Base-by-base conservation (phyloP, 1,140 invertebrate genomes). In the Choristoneura fumiferana region DNA sequence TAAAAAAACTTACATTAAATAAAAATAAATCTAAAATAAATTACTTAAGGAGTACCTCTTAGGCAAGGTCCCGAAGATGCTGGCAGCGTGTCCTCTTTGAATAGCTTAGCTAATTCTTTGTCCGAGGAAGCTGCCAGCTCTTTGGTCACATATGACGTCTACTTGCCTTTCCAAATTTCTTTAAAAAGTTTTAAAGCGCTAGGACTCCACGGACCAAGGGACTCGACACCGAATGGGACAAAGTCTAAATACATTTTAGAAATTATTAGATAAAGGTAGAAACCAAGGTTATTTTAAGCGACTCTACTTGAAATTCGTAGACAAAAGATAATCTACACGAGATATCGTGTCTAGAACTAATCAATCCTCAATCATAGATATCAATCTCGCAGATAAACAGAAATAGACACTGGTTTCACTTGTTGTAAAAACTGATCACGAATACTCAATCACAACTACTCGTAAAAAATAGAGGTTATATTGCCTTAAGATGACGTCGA, bases 331-430 rank as follows among this genome's bases (percentile, higher is more conserved):
- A 49, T 17, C 18, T 18, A 49, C 43, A 17, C 22, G 43, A 22
- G 43, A 49, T 49, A 49, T 49, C 43, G 43, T 49, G 43, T 22
- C 43, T 49, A 49, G 43, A 17, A 49, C 43, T 49, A 49, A 49
- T 49, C 43, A 49, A 49, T 29, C 22, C 22, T 49, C 43, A n/a
- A 49, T 49, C 43, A 22, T 22, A 49, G 43, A 49, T 49, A 29
- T 9, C 4, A 18, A 49, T 29, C 43, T 12, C 17, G 29, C 17
- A 49, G 18, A 49, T 22, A 12, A 49, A 49, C 43, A 12, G 43
- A 49, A 49, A 49, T 49, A 49, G 43, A 49, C 18, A 40, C 39
- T n/a, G 39, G 10, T 9, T 49, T 4, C 15, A 4, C 10, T 17
- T 12, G 18, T 22, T 22, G 29, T 18, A 18, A 9, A 18, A 18